These are phyloP conservation scores for Ochropacha duplaris DNA, from an alignment of 2,888 invertebrate species.

Conservation along the genomic window DNA sequence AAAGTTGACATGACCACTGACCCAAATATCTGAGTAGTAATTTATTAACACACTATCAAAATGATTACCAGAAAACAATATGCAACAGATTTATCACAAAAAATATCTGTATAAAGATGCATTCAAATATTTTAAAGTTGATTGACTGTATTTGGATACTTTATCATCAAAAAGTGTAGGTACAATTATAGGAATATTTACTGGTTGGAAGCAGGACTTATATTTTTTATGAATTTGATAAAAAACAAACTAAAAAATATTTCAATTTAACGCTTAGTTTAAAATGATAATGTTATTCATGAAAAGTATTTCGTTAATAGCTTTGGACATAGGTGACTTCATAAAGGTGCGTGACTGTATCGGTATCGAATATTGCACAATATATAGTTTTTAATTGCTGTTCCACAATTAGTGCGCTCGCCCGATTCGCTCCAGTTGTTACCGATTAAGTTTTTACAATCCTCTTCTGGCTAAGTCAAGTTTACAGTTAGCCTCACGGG, in stretches of 20 bases:
- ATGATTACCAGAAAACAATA: too few species aligned
- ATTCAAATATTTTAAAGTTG: too few species aligned
- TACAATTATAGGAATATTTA: background rate
- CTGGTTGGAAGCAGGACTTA: too few species aligned
- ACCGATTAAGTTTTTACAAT: slow-evolving; percentile 77
- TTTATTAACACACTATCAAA: too few species aligned
- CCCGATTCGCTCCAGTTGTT: slow-evolving; percentile 81
- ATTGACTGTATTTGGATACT: too few species aligned
- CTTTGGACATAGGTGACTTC: background rate
- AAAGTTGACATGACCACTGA: too few species aligned
- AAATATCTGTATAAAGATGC: too few species aligned
- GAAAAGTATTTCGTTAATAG: background rate
- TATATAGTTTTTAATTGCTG: slow-evolving; percentile 68
- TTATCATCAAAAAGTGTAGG: too few species aligned
- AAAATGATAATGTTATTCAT: background rate
- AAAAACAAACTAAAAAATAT: background rate
- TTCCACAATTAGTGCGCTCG: slow-evolving; percentile 67
- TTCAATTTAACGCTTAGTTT: background rate
- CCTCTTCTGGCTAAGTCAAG: slow-evolving; percentile 59
- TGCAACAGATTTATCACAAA: too few species aligned
- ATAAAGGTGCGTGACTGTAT: slow-evolving; percentile 42
- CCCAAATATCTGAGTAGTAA: too few species aligned
- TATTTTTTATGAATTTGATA: background rate
- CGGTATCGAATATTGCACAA: slow-evolving; percentile 73
- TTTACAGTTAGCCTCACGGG: slow-evolving; percentile 67